Percentiles rank a stretch among this genome's conserved stretches.
These are phyloP conservation scores for Larimichthys crocea DNA, from an alignment of 2,113 vertebrate species.

Conservation along the genomic window DNA sequence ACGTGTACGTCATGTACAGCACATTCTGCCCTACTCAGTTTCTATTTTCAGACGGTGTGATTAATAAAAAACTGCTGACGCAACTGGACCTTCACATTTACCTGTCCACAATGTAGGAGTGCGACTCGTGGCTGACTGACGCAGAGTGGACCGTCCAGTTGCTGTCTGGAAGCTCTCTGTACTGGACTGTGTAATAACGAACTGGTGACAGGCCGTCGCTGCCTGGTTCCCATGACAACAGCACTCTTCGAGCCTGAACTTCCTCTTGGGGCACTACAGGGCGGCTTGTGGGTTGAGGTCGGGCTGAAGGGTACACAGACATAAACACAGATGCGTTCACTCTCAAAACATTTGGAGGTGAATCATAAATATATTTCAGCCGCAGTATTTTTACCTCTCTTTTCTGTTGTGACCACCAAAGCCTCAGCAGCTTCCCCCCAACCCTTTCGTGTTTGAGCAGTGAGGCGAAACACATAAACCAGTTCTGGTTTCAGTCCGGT, in stretches of 20 bases:
- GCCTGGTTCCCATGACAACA: slow-evolving; percentile 96
- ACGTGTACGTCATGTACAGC: too few species aligned
- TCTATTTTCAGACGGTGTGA: not conserved
- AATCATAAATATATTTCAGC: slow-evolving; percentile 12
- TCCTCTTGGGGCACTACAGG: slow-evolving; percentile 86
- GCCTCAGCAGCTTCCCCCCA: slow-evolving; percentile 96
- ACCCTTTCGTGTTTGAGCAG: slow-evolving; percentile 96
- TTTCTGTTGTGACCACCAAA: slow-evolving; percentile 96
- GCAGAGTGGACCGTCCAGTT: slow-evolving; percentile 90
- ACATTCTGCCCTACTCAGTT: not conserved
- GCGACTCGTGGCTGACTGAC: slow-evolving; percentile 88
- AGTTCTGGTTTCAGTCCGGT: slow-evolving; percentile 89
- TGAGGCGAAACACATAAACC: slow-evolving; percentile 94
- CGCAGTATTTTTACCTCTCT: slow-evolving; percentile 87
- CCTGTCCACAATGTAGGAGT: slow-evolving; percentile 91
- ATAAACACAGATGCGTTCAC: slow-evolving; percentile 12
- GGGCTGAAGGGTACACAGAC: slow-evolving; percentile 81
- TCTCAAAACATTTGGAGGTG: slow-evolving; percentile 29
- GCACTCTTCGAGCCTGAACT: slow-evolving; percentile 87
- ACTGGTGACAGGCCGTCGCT: slow-evolving; percentile 96
- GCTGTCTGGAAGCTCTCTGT: slow-evolving; percentile 89
- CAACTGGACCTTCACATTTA: slow-evolving; percentile 60
- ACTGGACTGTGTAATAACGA: slow-evolving; percentile 96
- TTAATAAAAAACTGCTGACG: not conserved
- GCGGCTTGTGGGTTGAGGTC: slow-evolving; percentile 93